Conservation (phyloP, 37 sponge, comb jelly and placozoan species). For the Spongia lamella region DNA sequence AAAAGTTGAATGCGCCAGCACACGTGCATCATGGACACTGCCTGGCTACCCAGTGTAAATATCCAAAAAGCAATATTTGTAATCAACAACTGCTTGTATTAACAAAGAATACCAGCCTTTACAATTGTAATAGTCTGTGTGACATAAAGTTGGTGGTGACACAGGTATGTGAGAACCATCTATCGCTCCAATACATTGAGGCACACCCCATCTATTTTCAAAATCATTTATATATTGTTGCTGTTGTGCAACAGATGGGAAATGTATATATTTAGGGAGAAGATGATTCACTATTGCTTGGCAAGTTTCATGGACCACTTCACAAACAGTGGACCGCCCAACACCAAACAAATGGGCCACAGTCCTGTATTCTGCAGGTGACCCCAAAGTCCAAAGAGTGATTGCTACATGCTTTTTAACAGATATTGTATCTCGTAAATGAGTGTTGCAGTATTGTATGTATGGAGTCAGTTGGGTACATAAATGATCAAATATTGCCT, state of each 20-base stretch:
- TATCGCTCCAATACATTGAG: too few relatives aligned
- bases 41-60: slow-evolving; percentile 21
- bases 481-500: not conserved
- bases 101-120: slow-evolving; percentile 30
- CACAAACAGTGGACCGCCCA: not conserved
- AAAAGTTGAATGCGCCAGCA: slow-evolving; percentile 10
- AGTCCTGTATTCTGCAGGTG: not conserved
- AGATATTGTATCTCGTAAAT: not conserved
- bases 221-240: not conserved
- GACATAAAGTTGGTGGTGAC: not conserved
- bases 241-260: not conserved
- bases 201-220: slow-evolving; percentile 12
- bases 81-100: slow-evolving; percentile 15
- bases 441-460: not conserved
- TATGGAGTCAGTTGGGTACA: slow-evolving; percentile 14
- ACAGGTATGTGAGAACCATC: slow-evolving; percentile 19
- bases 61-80: slow-evolving; percentile 5
- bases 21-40: slow-evolving; percentile 26
- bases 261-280: not conserved
- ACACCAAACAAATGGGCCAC: too few relatives aligned
- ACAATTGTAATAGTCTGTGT: slow-evolving; percentile 7
- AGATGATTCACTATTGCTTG: not conserved
- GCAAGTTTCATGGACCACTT: slow-evolving; percentile 2
- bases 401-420: not conserved
- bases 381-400: slow-evolving; percentile 9